Evolutionary conservation across 2,888 invertebrate genomes (phyloP).

Genomic region (Mythimna albipuncta): DNA sequence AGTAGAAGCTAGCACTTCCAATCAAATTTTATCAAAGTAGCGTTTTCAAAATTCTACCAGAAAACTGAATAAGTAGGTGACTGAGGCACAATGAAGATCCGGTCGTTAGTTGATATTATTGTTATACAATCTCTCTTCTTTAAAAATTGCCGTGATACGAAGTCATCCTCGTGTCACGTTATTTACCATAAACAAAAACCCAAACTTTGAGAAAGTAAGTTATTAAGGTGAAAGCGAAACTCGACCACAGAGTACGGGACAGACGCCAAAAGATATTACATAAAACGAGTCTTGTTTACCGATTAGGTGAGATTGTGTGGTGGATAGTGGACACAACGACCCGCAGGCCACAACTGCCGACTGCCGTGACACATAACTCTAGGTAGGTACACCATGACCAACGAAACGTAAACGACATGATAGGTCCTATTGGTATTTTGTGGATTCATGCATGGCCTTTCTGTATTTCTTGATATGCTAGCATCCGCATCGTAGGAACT

Average conservation of each 20-base stretch:
- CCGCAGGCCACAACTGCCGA: slow-evolving; percentile 53
- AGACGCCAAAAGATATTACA: slow-evolving; percentile 82
- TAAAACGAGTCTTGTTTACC: slow-evolving; percentile 82
- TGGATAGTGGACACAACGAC: slow-evolving; percentile 57
- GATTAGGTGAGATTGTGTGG: slow-evolving; percentile 79
- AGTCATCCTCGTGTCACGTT: slow-evolving; percentile 55
- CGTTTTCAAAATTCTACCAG: neutral
- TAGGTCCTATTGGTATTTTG: neutral
- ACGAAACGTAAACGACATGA: neutral
- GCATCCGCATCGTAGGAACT: too few species aligned
- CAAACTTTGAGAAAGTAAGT: slow-evolving; percentile 84
- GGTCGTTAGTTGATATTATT: slow-evolving; percentile 49
- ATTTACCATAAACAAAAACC: slow-evolving; percentile 66
- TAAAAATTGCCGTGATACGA: slow-evolving; percentile 57
- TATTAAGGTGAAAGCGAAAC: slow-evolving; percentile 86
- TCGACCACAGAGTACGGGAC: slow-evolving; percentile 74
- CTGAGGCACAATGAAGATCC: slow-evolving; percentile 58
- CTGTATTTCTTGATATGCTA: too few species aligned
- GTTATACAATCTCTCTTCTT: slow-evolving; percentile 39
- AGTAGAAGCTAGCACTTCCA: too few species aligned
- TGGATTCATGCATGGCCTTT: neutral
- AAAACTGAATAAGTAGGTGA: neutral
- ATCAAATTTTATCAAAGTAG: neutral
- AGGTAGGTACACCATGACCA: slow-evolving; percentile 7
- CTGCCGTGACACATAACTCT: slow-evolving; percentile 41